Percentiles rank a stretch among this genome's conserved stretches.
These are phyloP conservation scores for Nomada ferruginata DNA, from an alignment of 2,888 invertebrate species.

Conservation along the genomic window DNA sequence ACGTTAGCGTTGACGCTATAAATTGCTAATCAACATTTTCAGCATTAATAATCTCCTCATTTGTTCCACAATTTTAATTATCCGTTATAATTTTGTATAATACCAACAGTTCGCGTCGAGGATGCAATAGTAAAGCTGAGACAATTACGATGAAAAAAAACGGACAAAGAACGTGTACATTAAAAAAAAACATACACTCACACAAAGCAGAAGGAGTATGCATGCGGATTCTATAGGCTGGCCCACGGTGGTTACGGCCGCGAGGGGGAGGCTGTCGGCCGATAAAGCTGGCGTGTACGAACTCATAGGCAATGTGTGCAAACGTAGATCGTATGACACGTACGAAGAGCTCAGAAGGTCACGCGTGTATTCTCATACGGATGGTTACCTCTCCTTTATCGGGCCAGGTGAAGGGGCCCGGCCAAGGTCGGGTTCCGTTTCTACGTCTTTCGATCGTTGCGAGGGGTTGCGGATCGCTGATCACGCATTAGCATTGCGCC, in stretches of 20 bases:
- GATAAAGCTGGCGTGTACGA: slow-evolving; percentile 66
- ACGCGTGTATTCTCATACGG: slow-evolving; percentile 54
- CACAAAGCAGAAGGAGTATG: too few species aligned
- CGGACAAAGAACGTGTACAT: neutral
- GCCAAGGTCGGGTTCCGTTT: slow-evolving; percentile 75
- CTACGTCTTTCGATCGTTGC: slow-evolving; percentile 73
- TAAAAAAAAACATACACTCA: slow-evolving; percentile 35
- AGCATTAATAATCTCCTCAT: too few species aligned
- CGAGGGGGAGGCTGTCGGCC: slow-evolving; percentile 45
- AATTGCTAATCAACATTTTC: too few species aligned
- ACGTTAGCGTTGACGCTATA: too few species aligned
- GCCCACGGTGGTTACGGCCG: slow-evolving; percentile 34
- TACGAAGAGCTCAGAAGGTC: slow-evolving; percentile 66
- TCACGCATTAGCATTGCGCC: slow-evolving; percentile 80
- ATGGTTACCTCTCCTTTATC: slow-evolving; percentile 73
- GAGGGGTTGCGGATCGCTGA: slow-evolving; percentile 82
- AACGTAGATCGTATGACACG: slow-evolving; percentile 76
- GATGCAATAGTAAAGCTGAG: neutral
- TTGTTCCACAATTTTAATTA: too few species aligned
- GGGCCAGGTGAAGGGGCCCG: slow-evolving; percentile 80
- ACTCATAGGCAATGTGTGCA: slow-evolving; percentile 45
- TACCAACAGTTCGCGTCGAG: too few species aligned
- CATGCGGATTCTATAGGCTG: slow-evolving; percentile 68
- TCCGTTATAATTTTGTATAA: too few species aligned
- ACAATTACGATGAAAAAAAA: neutral